Evolutionary conservation across 2,113 vertebrate genomes (phyloP), one percentile per base, ranked within the genome.

Genomic region (Eulemur rufifrons): DNA sequence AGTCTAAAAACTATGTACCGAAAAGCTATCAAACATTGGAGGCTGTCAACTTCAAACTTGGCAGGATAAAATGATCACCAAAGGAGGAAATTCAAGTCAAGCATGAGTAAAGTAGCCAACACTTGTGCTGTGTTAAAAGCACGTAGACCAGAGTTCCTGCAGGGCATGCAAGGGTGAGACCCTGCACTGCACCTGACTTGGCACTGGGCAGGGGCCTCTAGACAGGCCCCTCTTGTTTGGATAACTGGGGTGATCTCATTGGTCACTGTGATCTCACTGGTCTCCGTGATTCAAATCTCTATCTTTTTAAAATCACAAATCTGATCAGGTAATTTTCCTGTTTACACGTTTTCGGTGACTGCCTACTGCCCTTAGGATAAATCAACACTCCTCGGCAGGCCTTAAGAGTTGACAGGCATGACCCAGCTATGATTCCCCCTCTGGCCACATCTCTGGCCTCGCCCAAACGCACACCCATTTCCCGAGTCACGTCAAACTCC

Each of bases 31-130:
- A 89, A 52, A 93, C 20, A 8, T 39, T 47, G 47, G 86, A 80
- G 37, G 45, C 74, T n/a, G 3, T 92, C 86, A 84, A 56, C 64
- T 78, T 89, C 42, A 77, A 80, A 85, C 61, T 78, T 86, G 88
- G 69, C 91, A 93, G 69, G 50, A 91, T 91, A 85, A 86, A 95
- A 69, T 71, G 77, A 81, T 95, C 27, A 34, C 42, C 80, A 87
- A 93, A 95, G 68, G 84, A 88, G 66, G 34, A 96, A 96, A 74
- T 37, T 69, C 42, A 76, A 95, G 45, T 86, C 64, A 84, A 82
- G 54, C 20, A 56, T 7, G 17, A 91, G 54, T 21, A 34, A 77
- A 92, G 47, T 13, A 71, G 86, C 84, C 76, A 59, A 66, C 39
- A 39, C 63, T 81, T 68, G 37, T 45, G 52, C 47, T 1, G 5